Evolutionary conservation across 2,797 vertebrate species (phyloP).

Genomic region (Pipistrellus nathusii): DNA sequence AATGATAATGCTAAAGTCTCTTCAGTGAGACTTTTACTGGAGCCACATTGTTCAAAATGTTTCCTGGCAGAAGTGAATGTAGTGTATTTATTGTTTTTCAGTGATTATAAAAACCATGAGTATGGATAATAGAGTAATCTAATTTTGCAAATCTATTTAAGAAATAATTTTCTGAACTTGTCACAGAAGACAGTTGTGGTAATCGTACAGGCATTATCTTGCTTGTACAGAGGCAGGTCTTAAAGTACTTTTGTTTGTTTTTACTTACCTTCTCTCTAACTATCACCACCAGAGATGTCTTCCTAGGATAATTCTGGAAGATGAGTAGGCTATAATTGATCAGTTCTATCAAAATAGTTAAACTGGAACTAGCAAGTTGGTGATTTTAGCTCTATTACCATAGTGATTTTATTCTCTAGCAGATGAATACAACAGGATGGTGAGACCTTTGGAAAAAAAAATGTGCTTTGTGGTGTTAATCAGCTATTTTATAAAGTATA

Average conservation of each 20-base stretch:
- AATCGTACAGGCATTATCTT: conserved; percentile 17
- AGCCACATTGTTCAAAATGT: not conserved
- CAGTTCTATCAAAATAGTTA: not conserved
- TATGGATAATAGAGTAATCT: not conserved
- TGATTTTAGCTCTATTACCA: not conserved
- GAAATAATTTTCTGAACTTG: conserved; percentile 55
- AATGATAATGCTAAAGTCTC: not conserved
- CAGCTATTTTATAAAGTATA: not conserved
- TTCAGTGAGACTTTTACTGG: not conserved
- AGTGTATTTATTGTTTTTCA: conserved; percentile 12
- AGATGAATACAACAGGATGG: not conserved
- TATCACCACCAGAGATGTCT: not conserved
- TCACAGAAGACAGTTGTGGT: not conserved
- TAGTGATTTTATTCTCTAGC: not conserved
- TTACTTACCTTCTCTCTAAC: not conserved
- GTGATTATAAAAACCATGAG: conserved; percentile 32
- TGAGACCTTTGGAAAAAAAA: conserved; percentile 34
- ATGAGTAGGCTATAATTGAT: not conserved
- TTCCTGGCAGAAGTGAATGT: conserved; percentile 8
- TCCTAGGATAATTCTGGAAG: conserved; percentile 25
- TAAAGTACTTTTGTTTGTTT: not conserved
- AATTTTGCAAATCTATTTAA: conserved; percentile 42
- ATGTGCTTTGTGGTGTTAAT: not conserved
- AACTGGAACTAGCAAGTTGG: conserved; percentile 47
- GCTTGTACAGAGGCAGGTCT: not conserved